Evolutionary conservation across 2,888 invertebrate species (phyloP), one percentile per base, ranked within the genome.

Genomic region (Tenthredo mesomela): DNA sequence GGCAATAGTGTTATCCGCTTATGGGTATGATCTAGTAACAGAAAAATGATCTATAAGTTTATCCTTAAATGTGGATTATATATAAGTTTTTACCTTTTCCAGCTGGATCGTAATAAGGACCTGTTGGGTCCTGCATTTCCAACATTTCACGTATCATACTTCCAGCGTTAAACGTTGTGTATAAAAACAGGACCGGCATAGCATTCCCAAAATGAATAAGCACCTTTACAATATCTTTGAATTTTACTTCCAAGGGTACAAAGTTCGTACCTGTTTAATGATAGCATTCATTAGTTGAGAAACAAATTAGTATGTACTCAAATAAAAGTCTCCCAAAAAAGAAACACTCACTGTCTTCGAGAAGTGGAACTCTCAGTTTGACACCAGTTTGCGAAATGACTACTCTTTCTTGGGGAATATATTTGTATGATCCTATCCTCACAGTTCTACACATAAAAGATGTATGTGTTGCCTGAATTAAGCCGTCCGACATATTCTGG

Each of bases 401-500:
- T 93, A 98, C 96, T 93, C 96, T 95, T 91, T 97, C 96, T 86
- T 94, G 95, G 40, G 97, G 96, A 87, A 96, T 95, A 90, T 96
- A 97, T 94, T 96, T 96, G 92, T 97, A 97, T 21, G 97, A 97
- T 61, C 98, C 98, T 91, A 98, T 96, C 87, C 98, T 95, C 84
- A 98, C 96, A 29, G 97, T 96, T 88, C 97, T 95, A 92, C 98
- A 98, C 25, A 94, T 93, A 15, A 97, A 90, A 75, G 95, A 93
- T n/a, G 95, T 95, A 83, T 94, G 94, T 78, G 94, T 90, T 73
- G 94, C 94, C 87, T 95, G 92, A 84, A 92, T 88, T 70, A 90
- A 92, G 86, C 85, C 86, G 84, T 94, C 94, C 58, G 93, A 92
- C 25, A 95, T 90, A 88, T 95, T 95, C 89, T 94, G 95, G 90